Base-by-base conservation (phyloP, 2,888 invertebrate genomes). In the Hydriomena furcata region DNA sequence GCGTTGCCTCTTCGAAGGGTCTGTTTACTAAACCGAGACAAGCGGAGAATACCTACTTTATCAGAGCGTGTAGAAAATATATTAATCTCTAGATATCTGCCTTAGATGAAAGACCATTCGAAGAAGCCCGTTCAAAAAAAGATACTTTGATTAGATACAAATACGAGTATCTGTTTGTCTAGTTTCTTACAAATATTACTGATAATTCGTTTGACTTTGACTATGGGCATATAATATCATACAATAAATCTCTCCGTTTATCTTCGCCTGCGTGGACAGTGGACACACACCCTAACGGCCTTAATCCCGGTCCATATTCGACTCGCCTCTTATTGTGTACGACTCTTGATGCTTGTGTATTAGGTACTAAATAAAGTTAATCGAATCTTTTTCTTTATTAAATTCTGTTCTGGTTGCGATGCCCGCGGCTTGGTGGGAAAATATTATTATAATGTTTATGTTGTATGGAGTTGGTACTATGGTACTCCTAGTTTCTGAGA, bases 221-320 rank as follows among this genome's bases (percentile, higher is more conserved):
- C n/a, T n/a, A n/a, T n/a, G n/a, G n/a, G n/a, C n/a, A n/a, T n/a
- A n/a, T n/a, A n/a, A n/a, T n/a, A n/a, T n/a, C n/a, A n/a, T n/a
- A 7, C 11, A 30, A 11, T 30, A 4, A 17, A 17, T 4, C 17
- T 17, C 17, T 17, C 17, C 17, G 17, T 4, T 4, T 17, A 17
- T 17, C 17, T 17, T 4, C 4, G 11, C 11, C 11, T 30, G 0
- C 11, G 52, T 41, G 61, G 52, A 55, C 17, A 52, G 52, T 41
- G 61, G 52, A 55, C 17, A 52, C 41, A 55, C 44, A 53, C 58
- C 55, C 52, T 61, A 61, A 65, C 61, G 61, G 59, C 51, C 61
- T 49, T 52, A 49, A 21, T 38, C 41, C 40, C 52, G 47, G 27
- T 53, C 56, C 57, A 60, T 55, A 59, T 63, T 55, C 58, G 56